phyloP scores from a whole-genome alignment of 2,797 vertebrate species.

The Danio choprae region DNA sequence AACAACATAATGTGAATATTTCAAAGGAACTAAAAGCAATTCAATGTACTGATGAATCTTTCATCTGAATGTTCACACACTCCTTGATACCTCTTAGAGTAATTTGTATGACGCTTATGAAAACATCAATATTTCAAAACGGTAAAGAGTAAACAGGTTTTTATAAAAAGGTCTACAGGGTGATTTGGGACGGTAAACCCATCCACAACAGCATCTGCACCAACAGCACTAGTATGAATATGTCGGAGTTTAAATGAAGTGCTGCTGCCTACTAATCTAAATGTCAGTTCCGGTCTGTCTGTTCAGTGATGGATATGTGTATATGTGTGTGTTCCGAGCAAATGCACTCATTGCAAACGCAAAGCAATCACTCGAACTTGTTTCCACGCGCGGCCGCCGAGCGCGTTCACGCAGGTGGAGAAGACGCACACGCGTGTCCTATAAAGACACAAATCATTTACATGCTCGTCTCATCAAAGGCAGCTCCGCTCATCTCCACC shows the following conservation, averaged over 20 bases:
- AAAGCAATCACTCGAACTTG: slow-evolving; percentile 43
- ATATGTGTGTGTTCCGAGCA: slow-evolving; percentile 6
- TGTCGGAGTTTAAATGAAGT: slow-evolving; percentile 53
- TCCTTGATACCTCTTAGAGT: slow-evolving; percentile 67
- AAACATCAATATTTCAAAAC: slow-evolving; percentile 76
- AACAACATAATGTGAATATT: slow-evolving; percentile 77
- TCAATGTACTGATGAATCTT: slow-evolving; percentile 77
- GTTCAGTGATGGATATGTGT: slow-evolving; percentile 45
- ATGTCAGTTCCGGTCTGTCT: slow-evolving; percentile 58
- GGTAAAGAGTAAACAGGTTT: slow-evolving; percentile 62
- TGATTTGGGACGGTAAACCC: slow-evolving; percentile 50
- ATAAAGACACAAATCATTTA: slow-evolving; percentile 87
- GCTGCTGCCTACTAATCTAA: slow-evolving; percentile 56
- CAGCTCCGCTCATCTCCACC: slow-evolving; percentile 76
- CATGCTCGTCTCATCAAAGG: slow-evolving; percentile 86
- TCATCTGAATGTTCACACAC: slow-evolving; percentile 65
- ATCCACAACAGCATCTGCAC: slow-evolving; percentile 36
- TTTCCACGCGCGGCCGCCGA: slow-evolving; percentile 59
- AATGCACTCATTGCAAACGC: slow-evolving; percentile 10
- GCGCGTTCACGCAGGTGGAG: slow-evolving; percentile 25
- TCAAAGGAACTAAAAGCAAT: slow-evolving; percentile 80
- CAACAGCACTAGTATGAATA: slow-evolving; percentile 49
- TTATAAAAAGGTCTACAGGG: slow-evolving; percentile 54
- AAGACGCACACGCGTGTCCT: slow-evolving; percentile 73
- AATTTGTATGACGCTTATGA: slow-evolving; percentile 72